phyloP scores from a whole-genome alignment of 2,888 invertebrate genomes.

The Agonopterix subpropinquella region DNA sequence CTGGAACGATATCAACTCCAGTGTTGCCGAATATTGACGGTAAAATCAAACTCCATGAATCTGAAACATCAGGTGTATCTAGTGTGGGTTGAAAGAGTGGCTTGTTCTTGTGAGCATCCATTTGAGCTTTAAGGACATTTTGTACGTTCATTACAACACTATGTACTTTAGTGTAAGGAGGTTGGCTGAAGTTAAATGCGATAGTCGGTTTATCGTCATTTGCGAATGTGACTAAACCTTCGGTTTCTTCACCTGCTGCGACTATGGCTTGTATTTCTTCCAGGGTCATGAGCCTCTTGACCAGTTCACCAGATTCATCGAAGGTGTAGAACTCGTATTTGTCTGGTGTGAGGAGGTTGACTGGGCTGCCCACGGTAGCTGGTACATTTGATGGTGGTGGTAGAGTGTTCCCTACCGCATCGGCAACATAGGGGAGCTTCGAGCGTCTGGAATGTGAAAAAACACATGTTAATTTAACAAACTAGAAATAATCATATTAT shows the following conservation, averaged over 20 bases:
- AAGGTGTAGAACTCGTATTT: slow-evolving; percentile 92
- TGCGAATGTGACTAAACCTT: slow-evolving; percentile 68
- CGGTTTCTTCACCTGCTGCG: slow-evolving; percentile 85
- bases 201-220: slow-evolving; percentile 64
- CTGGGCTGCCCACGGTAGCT: slow-evolving; percentile 85
- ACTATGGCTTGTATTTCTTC: slow-evolving; percentile 90
- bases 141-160: slow-evolving; percentile 90
- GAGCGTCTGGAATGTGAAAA: slow-evolving; percentile 53
- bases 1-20: slow-evolving; percentile 76
- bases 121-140: slow-evolving; percentile 86
- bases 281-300: slow-evolving; percentile 88
- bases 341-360: slow-evolving; percentile 86
- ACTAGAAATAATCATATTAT: too few species aligned
- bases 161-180: slow-evolving; percentile 82
- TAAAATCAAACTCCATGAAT: slow-evolving; percentile 87
- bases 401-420: slow-evolving; percentile 80
- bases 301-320: slow-evolving; percentile 87
- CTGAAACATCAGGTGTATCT: slow-evolving; percentile 83
- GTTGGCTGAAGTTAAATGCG: slow-evolving; percentile 66
- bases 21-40: slow-evolving; percentile 87
- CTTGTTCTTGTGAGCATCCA: slow-evolving; percentile 77
- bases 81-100: slow-evolving; percentile 64
- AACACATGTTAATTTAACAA: too few species aligned
- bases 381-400: slow-evolving; percentile 77
- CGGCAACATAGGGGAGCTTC: slow-evolving; percentile 77